A percentile compares a stretch with the other conserved stretches of the same genome.
These are phyloP conservation scores for Adela reaumurella DNA, from an alignment of 2,888 invertebrate species.

Conservation along the genomic window DNA sequence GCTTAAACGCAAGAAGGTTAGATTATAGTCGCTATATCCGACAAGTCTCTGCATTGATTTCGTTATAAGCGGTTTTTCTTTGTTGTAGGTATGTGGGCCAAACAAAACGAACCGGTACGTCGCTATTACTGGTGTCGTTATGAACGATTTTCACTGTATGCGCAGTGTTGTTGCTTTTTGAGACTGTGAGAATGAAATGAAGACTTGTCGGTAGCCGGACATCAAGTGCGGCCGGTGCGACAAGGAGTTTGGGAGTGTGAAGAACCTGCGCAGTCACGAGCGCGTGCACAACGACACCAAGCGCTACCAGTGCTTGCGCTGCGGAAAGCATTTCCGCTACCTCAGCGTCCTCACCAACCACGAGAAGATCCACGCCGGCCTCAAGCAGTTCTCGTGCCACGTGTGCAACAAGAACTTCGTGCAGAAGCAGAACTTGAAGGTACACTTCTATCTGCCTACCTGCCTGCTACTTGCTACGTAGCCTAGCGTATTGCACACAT, in stretches of 20 bases:
- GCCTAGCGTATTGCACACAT: slow-evolving; percentile 3
- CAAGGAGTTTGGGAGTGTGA: slow-evolving; percentile 30
- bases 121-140: no score
- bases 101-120: no score
- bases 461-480: no score
- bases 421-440: slow-evolving; percentile 44
- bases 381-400: slow-evolving; percentile 67
- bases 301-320: slow-evolving; percentile 32
- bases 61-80: no score
- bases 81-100: no score
- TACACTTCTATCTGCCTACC: slow-evolving; percentile 16
- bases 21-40: no score
- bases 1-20: no score
- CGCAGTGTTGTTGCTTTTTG: no score
- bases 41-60: no score
- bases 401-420: slow-evolving; percentile 61
- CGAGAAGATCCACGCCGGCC: slow-evolving; percentile 65
- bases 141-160: no score
- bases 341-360: slow-evolving; percentile 68
- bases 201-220: no score
- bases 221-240: slow-evolving; percentile 33
- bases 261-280: slow-evolving; percentile 30
- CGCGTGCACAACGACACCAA: slow-evolving; percentile 26
- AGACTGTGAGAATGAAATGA: no score
- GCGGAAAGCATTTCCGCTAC: slow-evolving; percentile 29